A percentile compares a stretch with the other conserved stretches of the same genome.
These are phyloP conservation scores for Aphrophora alni DNA, from an alignment of 2,888 invertebrate genomes.

Conservation along the genomic window DNA sequence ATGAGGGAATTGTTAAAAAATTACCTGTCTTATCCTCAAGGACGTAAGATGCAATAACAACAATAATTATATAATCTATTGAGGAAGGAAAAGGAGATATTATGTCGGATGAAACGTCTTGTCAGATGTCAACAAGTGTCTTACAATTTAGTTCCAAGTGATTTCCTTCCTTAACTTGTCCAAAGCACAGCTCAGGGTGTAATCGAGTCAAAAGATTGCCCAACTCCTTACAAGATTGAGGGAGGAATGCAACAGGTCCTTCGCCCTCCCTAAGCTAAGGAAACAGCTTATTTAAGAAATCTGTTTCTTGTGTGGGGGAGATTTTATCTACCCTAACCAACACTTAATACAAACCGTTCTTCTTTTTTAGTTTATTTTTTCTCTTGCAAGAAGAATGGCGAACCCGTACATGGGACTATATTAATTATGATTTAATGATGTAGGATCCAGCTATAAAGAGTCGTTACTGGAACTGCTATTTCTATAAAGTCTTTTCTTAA, in stretches of 20 bases:
- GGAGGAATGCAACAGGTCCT: conserved; percentile 11
- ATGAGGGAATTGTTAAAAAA: no score
- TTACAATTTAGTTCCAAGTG: conserved; percentile 26
- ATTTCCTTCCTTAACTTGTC: no score
- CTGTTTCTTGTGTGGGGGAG: conserved; percentile 31
- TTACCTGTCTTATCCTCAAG: no score
- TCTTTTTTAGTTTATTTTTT: neutral
- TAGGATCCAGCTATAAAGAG: neutral
- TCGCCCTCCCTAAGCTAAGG: conserved; percentile 13
- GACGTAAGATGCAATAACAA: no score
- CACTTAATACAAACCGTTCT: conserved; percentile 25
- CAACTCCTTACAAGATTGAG: conserved; percentile 35
- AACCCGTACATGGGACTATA: neutral
- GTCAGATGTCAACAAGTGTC: conserved; percentile 29
- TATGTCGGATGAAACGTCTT: conserved; percentile 12
- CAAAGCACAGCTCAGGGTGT: no score
- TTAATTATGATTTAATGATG: neutral
- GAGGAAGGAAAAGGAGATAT: conserved; percentile 18
- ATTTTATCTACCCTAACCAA: conserved; percentile 28
- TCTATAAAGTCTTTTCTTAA: conserved; percentile 29
- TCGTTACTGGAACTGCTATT: neutral
- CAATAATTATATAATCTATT: no score
- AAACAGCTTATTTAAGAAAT: conserved; percentile 36
- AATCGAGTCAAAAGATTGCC: neutral
- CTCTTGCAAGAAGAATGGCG: neutral